These are phyloP conservation scores for Euplexia lucipara DNA, from an alignment of 2,888 invertebrate genomes.

Conservation along the genomic window DNA sequence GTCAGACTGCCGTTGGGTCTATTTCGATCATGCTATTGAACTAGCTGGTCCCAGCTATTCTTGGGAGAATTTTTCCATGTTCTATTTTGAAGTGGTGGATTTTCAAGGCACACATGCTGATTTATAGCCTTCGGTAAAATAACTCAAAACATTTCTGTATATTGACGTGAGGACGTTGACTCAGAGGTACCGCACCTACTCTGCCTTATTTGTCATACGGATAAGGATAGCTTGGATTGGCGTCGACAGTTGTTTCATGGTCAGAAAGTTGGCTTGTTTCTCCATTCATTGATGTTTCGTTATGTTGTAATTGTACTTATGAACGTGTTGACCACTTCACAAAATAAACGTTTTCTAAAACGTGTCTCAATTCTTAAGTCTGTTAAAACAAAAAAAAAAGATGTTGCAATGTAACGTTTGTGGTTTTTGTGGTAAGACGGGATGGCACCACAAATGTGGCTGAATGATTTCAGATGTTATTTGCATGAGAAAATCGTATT, in stretches of 20 bases:
- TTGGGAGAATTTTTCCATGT: slow-evolving; percentile 54
- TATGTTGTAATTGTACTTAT: slow-evolving; percentile 6
- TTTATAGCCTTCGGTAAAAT: slow-evolving; percentile 46
- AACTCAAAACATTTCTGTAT: slow-evolving; percentile 45
- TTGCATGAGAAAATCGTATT: slow-evolving; percentile 5
- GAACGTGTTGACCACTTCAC: neutral
- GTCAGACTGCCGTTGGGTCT: slow-evolving; percentile 75
- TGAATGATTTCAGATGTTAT: slow-evolving; percentile 34
- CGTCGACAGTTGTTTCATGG: slow-evolving; percentile 59
- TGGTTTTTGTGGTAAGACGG: slow-evolving; percentile 49
- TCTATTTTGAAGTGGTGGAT: slow-evolving; percentile 53
- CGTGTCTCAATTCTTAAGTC: neutral
- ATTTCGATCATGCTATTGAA: slow-evolving; percentile 75
- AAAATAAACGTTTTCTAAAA: slow-evolving; percentile 6
- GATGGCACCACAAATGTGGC: slow-evolving; percentile 30
- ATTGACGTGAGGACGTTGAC: slow-evolving; percentile 60
- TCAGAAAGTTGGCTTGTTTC: slow-evolving; percentile 37
- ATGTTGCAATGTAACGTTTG: slow-evolving; percentile 24
- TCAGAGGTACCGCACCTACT: slow-evolving; percentile 61
- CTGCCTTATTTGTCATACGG: slow-evolving; percentile 64
- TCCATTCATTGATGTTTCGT: slow-evolving; percentile 13
- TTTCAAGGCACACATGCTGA: slow-evolving; percentile 45
- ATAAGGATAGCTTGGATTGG: slow-evolving; percentile 62
- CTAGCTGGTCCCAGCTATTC: slow-evolving; percentile 58
- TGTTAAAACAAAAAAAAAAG: slow-evolving; percentile 6